phyloP scores from a whole-genome alignment of 2,797 vertebrate genomes.

The Staurois parvus region DNA sequence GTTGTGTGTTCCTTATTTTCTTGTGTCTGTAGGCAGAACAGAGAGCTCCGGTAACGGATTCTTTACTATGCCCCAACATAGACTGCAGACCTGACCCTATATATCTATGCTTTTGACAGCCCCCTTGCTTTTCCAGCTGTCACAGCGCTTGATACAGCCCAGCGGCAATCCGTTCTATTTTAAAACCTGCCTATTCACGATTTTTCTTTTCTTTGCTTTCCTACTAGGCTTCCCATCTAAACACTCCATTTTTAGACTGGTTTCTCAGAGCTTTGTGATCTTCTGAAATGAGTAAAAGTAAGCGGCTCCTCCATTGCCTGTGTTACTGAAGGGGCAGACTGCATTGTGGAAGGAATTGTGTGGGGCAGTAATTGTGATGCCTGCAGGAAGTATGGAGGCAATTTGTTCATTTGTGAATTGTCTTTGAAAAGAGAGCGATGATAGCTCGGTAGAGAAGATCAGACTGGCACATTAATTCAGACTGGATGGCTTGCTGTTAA shows the following conservation, averaged over 20 bases:
- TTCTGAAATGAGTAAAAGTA: not conserved
- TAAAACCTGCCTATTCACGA: constrained; percentile 4
- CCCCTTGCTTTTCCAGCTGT: constrained; percentile 41
- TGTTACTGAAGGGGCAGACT: not conserved
- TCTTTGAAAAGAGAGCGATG: not conserved
- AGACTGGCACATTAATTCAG: no score
- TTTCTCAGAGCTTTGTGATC: not conserved
- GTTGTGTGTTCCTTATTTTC: constrained; percentile 2
- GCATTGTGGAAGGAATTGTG: not conserved
- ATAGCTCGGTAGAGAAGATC: no score
- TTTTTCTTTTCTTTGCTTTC: constrained; percentile 21
- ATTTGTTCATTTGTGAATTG: not conserved
- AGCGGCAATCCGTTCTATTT: constrained; percentile 34
- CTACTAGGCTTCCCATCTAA: not conserved
- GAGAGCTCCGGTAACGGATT: not conserved
- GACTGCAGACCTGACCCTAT: not conserved
- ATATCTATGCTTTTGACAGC: constrained; percentile 4
- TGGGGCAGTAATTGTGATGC: not conserved
- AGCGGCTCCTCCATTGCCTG: not conserved
- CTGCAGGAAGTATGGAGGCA: not conserved
- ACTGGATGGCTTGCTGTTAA: no score
- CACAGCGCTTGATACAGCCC: not conserved
- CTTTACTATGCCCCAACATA: not conserved
- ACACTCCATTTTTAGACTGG: not conserved
- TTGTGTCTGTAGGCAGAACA: not conserved